Base-by-base conservation (phyloP, 2,113 vertebrate species). In the Pterocles gutturalis region DNA sequence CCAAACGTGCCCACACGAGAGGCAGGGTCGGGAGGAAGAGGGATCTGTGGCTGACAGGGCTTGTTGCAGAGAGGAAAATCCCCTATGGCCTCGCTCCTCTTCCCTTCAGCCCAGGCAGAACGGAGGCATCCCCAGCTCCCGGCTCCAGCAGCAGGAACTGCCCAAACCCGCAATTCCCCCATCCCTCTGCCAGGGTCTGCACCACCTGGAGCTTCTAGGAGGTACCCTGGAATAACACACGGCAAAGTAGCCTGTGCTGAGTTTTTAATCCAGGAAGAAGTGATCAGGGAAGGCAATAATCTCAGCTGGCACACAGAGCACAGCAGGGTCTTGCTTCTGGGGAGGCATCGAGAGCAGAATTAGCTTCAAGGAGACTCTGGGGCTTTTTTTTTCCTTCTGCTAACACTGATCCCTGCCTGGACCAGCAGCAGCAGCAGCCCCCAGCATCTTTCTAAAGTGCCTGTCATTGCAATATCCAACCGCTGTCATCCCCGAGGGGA, bases 261-360 rank as follows among this genome's bases (percentile, higher is more conserved):
- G 96, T 91, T 90, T 93, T 91, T 83, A 96, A 95, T 95, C 95
- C 93, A 80, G 93, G 82, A 77, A 93, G 87, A 96, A 96, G 95
- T 77, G 91, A 80, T 90, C 95, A 90, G 90, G 85, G 83, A 84
- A 95, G 83, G 95, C 93, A 97, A 92, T 88, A 96, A 96, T 93
- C 93, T 96, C 95, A 93, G 75, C 8, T 94, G 95, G 96, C 96
- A 95, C 76, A 92, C 5, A 19, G 67, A 90, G 85, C 92, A 72
- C 90, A 96, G 91, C 93, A 91, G 76, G 92, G 71, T 92, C 90
- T 80, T 70, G 87, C 96, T 97, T 91, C 83, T 95, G 48, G 83
- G 92, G 90, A 93, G 72, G 83, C 85, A 89, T 79, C 55, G 41
- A 93, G 93, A 95, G 75, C 85, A 83, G 75, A 92, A 93, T 83